These are phyloP conservation scores for Bergia sp. DNA, from an alignment of 92 coral and sea anemone species.

Conservation along the genomic window DNA sequence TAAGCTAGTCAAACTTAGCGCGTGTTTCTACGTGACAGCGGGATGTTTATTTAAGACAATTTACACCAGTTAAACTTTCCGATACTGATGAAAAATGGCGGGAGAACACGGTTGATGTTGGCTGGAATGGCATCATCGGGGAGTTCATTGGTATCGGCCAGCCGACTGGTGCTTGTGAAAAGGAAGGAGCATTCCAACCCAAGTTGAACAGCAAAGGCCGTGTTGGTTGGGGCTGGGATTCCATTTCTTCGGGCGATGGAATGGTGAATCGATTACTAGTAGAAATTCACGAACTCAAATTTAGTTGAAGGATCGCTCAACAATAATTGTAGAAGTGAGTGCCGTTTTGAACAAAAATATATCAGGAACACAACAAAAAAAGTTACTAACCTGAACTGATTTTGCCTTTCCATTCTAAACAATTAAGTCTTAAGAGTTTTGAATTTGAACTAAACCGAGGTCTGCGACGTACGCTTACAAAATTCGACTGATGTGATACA, in stretches of 20 bases:
- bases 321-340: not conserved
- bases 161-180: conserved; percentile 1
- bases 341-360: not conserved
- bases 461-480: not conserved
- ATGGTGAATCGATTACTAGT: conserved; percentile 19
- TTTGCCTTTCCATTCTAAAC: conserved; percentile 30
- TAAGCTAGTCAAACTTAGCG: too few species aligned
- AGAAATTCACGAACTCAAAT: not conserved
- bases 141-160: conserved; percentile 13
- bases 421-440: not conserved
- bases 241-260: conserved; percentile 36
- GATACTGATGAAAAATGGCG: too few species aligned
- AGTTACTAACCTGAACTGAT: conserved; percentile 25
- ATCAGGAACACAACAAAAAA: too few species aligned
- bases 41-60: too few species aligned
- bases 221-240: conserved; percentile 17
- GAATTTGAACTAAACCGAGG: not conserved
- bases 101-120: too few species aligned
- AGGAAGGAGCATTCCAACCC: conserved; percentile 18
- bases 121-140: not conserved
- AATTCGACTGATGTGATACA: conserved; percentile 2
- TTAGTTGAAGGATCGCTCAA: conserved; percentile 5
- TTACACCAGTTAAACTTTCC: too few species aligned
- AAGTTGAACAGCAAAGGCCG: conserved; percentile 6
- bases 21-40: too few species aligned